phyloP scores from a whole-genome alignment of 2,113 vertebrate species.

The Eudyptes chrysolophus region DNA sequence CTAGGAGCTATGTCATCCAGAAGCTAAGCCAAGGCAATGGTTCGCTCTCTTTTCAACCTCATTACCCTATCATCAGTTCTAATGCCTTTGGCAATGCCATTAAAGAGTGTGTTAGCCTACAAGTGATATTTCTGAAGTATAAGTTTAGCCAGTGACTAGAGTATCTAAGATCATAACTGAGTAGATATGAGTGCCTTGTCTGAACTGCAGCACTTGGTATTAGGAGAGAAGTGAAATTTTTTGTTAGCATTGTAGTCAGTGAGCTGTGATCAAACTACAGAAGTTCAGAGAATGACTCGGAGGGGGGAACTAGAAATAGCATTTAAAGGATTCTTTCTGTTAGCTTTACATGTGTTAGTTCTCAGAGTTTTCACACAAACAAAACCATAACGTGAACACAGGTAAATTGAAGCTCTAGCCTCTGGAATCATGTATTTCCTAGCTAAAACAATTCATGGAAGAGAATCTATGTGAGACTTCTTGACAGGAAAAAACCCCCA shows the following conservation, averaged over 20 bases:
- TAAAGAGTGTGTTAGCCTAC: background rate
- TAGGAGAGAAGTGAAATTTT: background rate
- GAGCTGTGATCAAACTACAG: background rate
- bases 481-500: accelerated
- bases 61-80: background rate
- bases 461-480: background rate
- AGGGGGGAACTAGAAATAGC: background rate
- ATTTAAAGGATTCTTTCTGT: background rate
- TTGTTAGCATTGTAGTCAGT: background rate
- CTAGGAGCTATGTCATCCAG: background rate
- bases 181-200: background rate
- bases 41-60: background rate
- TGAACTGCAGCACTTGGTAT: background rate
- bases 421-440: background rate
- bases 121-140: background rate
- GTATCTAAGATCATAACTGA: background rate
- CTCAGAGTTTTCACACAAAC: background rate
- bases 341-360: background rate
- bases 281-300: background rate
- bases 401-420: background rate
- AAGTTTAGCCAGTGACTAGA: background rate
- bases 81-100: background rate
- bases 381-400: accelerated
- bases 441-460: background rate
- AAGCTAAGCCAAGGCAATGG: background rate